Conservation (phyloP, 2,888 invertebrate species). For the Chymomyza amoena region DNA sequence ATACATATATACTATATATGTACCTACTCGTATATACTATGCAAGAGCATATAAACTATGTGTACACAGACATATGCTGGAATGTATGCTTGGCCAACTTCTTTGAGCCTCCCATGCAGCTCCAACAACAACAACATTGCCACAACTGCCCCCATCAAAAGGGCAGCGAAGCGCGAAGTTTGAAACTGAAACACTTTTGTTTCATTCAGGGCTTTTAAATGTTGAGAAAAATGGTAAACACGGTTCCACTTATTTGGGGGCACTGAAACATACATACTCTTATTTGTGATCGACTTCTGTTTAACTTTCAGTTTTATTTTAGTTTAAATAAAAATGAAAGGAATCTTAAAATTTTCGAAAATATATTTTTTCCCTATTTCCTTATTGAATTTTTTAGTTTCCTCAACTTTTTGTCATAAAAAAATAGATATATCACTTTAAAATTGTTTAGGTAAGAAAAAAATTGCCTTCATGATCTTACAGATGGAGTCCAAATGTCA, state of each 20-base stretch:
- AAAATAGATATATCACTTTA: no score
- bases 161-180: conserved; percentile 53
- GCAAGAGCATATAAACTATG: not conserved
- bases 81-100: conserved; percentile 28
- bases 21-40: not conserved
- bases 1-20: not conserved
- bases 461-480: no score
- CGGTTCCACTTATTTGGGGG: not conserved
- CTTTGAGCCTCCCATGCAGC: conserved; percentile 44
- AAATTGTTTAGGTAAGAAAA: no score
- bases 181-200: conserved; percentile 29
- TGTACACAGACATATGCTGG: conserved; percentile 35
- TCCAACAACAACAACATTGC: conserved; percentile 43
- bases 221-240: not conserved
- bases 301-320: no score
- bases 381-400: no score
- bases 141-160: conserved; percentile 59
- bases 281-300: not conserved
- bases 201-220: conserved; percentile 4
- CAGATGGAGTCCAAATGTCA: no score
- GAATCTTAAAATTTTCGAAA: no score
- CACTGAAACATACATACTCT: not conserved
- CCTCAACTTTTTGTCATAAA: no score
- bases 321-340: no score
- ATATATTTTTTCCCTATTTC: no score